Evolutionary conservation across 2,113 vertebrate genomes (phyloP).

Genomic region (Astatotilapia flaviijosephi): DNA sequence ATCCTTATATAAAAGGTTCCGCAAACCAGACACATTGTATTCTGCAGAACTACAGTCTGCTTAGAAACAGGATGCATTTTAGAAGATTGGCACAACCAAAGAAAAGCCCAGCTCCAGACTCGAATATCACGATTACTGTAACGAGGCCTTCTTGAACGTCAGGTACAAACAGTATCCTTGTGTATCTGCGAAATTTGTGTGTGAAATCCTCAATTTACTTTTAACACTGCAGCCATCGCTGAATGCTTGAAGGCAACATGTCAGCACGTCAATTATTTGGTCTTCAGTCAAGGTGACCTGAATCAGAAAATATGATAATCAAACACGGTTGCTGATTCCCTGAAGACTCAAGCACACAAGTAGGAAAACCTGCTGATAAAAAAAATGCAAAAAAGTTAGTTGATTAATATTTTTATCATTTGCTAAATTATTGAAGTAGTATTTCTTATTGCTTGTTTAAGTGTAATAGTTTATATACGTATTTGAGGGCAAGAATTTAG

Average conservation of each 20-base stretch:
- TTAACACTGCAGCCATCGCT: background rate
- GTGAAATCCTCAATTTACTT: background rate
- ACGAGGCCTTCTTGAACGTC: background rate
- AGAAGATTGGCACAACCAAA: background rate
- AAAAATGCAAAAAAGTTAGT: background rate
- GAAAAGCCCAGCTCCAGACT: background rate
- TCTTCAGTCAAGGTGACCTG: constrained; percentile 29
- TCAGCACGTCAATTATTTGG: constrained; percentile 12
- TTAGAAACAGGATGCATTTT: background rate
- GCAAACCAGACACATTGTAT: background rate
- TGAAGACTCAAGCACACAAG: background rate
- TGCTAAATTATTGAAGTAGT: background rate
- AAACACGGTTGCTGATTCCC: background rate
- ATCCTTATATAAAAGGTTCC: background rate
- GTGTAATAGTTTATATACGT: background rate
- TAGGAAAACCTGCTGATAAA: background rate
- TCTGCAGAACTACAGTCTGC: background rate
- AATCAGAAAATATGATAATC: background rate
- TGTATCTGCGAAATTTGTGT: background rate
- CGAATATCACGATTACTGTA: background rate
- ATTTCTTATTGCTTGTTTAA: background rate
- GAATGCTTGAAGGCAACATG: background rate
- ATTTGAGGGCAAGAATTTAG: background rate
- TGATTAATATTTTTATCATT: background rate
- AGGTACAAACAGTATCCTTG: background rate